Evolutionary conservation across 2,888 invertebrate genomes (phyloP).

Genomic region (Amphipoea lucens): DNA sequence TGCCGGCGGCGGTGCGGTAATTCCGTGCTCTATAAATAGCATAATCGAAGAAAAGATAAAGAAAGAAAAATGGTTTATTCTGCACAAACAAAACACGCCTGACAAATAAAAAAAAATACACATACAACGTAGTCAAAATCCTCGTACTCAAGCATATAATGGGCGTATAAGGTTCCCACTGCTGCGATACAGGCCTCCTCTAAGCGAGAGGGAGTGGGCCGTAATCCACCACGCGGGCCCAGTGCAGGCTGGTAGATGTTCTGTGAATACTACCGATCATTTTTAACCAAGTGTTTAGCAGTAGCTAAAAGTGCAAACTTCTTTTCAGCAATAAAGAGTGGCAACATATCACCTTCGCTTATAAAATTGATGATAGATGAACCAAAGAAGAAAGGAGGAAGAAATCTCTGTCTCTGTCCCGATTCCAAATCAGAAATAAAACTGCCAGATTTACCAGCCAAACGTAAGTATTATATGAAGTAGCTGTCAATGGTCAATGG

Average conservation of each 20-base stretch:
- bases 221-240: no score
- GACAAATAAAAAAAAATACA: no score
- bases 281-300: not conserved
- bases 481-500: not conserved
- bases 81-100: no score
- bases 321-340: constrained; percentile 32
- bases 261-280: not conserved
- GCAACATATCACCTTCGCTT: constrained; percentile 38
- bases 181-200: no score
- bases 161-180: no score
- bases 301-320: not conserved
- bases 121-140: no score
- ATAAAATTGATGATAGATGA: constrained; percentile 44
- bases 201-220: no score
- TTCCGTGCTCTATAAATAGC: not conserved
- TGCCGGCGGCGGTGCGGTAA: not conserved
- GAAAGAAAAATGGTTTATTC: no score
- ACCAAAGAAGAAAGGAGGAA: constrained; percentile 21
- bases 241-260: no score
- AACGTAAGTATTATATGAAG: constrained; percentile 17
- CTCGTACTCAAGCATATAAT: no score
- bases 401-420: not conserved
- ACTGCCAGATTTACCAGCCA: not conserved
- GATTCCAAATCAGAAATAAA: not conserved
- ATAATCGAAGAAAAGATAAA: no score